Evolutionary conservation across 1,140 invertebrate genomes (phyloP), one percentile per base, ranked within the genome.

Genomic region (Brachionus paranguensis): DNA sequence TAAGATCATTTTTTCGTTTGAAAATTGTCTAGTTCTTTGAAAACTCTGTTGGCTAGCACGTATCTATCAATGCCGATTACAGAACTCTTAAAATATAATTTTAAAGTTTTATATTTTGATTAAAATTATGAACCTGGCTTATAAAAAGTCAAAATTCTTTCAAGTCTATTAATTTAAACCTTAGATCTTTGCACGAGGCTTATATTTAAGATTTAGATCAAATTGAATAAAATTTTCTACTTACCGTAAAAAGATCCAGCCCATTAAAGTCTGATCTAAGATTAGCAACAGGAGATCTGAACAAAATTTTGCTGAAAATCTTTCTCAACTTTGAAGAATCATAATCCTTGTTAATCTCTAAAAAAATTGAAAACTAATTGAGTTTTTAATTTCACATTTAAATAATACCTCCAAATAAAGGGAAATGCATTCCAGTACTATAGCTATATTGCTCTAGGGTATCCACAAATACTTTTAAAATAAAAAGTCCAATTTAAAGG

Each of bases 351-450:
- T 45, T 10, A 33, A 43, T 65, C 20, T 72, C 68, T 72, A 29
- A 29, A 68, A 29, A 68, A 37, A 0, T 7, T 1, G 6, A 37
- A 5, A 37, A 7, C 6, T 37, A 37, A 7, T 6, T 37, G 33
- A 37, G 33, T 37, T 7, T 6, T 6, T 37, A 7, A 37, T 37
- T 7, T 37, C 33, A 37, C 6, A 37, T 37, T 37, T 37, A 7
- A 37, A 37, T 29, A n/a, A 29, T 64, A 79, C 50, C 55, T 64
- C 53, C 50, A 37, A 89, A 60, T 72, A 86, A 85, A 29, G 89
- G 89, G 17, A 89, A 87, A n/a, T 86, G 88, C 43, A 87, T 86
- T 27, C 87, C 89, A 85, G 87, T 86, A 85, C 89, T 90, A 84
- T 87, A 89, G 85, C 89, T 90, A 37, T 87, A 87, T 47, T 87